Conservation (phyloP, 2,113 vertebrate species). For the Psittacara wagleri region DNA sequence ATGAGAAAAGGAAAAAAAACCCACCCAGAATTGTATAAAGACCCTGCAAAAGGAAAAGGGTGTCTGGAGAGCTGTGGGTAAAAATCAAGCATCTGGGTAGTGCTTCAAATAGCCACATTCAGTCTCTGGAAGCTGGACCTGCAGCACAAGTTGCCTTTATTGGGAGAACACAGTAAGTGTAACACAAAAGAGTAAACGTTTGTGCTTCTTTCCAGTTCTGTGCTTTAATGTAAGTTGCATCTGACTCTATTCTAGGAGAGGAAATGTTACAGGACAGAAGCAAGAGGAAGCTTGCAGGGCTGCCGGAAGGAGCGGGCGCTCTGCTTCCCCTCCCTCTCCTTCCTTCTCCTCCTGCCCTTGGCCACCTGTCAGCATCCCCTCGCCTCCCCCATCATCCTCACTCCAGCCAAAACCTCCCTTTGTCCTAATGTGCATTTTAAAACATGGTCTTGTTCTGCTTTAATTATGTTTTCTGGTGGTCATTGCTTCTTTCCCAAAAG, state of each 20-base stretch:
- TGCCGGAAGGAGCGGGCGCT: conserved; percentile 4
- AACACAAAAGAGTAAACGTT: background rate
- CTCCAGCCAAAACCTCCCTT: background rate
- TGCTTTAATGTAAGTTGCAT: background rate
- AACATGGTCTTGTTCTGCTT: background rate
- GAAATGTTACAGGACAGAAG: conserved; percentile 33
- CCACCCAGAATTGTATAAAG: background rate
- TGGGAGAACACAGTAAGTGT: background rate
- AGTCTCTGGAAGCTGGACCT: background rate
- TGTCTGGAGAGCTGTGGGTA: background rate
- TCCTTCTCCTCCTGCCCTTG: conserved; percentile 32
- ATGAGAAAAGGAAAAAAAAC: background rate
- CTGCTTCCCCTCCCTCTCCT: conserved; percentile 11
- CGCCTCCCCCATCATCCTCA: background rate
- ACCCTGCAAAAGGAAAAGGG: background rate
- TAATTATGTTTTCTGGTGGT: conserved; percentile 22
- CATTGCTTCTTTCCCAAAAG: background rate
- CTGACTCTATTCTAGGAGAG: conserved; percentile 19
- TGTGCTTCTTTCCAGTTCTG: background rate
- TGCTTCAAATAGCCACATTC: background rate
- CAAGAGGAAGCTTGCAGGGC: background rate
- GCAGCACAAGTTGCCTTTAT: background rate
- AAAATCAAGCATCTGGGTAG: background rate
- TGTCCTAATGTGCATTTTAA: conserved; percentile 21
- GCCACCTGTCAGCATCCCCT: conserved; percentile 42